Evolutionary conservation across 2,888 invertebrate species (phyloP).

Genomic region (Theretra japonica): DNA sequence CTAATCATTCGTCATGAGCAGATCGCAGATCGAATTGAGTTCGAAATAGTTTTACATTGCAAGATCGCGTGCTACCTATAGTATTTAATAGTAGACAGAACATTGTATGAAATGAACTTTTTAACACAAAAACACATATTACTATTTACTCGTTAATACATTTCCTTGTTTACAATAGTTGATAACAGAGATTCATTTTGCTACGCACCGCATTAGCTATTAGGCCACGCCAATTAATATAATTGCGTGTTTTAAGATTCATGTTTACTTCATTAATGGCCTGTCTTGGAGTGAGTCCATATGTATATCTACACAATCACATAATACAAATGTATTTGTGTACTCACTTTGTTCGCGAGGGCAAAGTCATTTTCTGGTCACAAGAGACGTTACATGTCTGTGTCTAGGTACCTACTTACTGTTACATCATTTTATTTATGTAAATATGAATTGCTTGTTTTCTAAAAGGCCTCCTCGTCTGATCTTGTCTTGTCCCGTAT

Average conservation of each 20-base stretch:
- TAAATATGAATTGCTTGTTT: too few relatives aligned
- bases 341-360: too few relatives aligned
- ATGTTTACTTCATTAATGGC: conserved; percentile 19
- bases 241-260: not conserved
- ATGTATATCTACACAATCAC: too few relatives aligned
- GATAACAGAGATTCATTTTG: conserved; percentile 21
- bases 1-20: too few relatives aligned
- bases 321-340: too few relatives aligned
- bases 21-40: too few relatives aligned
- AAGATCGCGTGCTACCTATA: too few relatives aligned
- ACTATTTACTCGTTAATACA: conserved; percentile 34
- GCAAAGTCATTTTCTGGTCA: too few relatives aligned
- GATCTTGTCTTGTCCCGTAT: not conserved
- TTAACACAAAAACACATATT: not conserved
- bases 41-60: too few relatives aligned
- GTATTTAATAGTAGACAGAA: not conserved
- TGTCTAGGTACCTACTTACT: too few relatives aligned
- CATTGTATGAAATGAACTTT: not conserved
- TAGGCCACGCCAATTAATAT: conserved; percentile 15
- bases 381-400: too few relatives aligned
- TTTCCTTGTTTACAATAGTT: conserved; percentile 34
- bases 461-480: not conserved
- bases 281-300: not conserved
- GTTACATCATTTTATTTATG: too few relatives aligned
- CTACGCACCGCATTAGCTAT: conserved; percentile 5